Conservation (phyloP, 35 echinoderm and acorn worm genomes). For the Holothuria glaberrima region DNA sequence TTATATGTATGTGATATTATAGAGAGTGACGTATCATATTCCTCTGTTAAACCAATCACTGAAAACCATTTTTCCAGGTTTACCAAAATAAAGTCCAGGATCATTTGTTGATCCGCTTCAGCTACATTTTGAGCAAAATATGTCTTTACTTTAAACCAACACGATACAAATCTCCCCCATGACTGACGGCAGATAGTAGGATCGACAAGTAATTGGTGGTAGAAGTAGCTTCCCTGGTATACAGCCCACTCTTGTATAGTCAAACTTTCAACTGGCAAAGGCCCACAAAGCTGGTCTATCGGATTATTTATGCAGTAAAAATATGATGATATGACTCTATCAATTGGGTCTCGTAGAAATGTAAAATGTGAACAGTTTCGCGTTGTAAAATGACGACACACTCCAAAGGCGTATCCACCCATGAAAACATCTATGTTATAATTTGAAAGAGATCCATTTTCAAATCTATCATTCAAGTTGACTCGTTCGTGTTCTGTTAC, state of each 20-base stretch:
- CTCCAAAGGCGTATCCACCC: conserved; percentile 30
- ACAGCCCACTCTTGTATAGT: conserved; percentile 57
- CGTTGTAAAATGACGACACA: conserved; percentile 1
- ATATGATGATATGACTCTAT: conserved; percentile 50
- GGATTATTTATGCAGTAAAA: conserved; percentile 23
- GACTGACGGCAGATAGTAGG: neutral
- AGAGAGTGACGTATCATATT: conserved; percentile 1
- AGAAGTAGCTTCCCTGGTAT: conserved; percentile 61
- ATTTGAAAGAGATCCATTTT: neutral
- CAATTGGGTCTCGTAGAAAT: conserved; percentile 45
- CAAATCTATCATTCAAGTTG: neutral
- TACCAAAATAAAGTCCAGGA: conserved; percentile 1
- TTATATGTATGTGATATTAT: conserved; percentile 2
- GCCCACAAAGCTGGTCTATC: conserved; percentile 51
- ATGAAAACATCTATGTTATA: neutral
- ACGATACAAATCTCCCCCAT: neutral
- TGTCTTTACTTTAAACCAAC: conserved; percentile 4
- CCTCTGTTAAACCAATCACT: conserved; percentile 21
- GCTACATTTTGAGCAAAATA: conserved; percentile 1
- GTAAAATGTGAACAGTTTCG: conserved; percentile 60
- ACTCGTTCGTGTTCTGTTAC: neutral
- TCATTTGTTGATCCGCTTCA: neutral
- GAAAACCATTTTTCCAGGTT: conserved; percentile 42
- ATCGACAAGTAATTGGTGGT: conserved; percentile 35
- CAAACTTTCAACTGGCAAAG: neutral